A percentile compares a stretch with the other conserved stretches of the same genome.
Evolutionary conservation across 2,113 vertebrate species (phyloP).

Genomic region (Datnioides undecimradiatus): DNA sequence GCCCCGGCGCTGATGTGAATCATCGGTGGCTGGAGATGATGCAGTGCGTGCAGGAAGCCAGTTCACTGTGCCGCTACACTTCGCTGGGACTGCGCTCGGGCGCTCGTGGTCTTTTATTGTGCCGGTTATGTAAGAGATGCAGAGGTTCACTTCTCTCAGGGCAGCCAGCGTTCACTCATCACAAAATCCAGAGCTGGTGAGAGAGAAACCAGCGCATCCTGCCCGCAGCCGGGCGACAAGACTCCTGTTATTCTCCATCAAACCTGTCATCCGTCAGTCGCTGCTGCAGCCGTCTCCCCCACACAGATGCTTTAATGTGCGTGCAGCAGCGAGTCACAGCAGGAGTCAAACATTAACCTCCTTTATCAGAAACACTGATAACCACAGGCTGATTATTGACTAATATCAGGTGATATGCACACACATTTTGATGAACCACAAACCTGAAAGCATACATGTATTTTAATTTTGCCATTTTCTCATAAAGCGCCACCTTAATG

Average conservation of each 20-base stretch:
- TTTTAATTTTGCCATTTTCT: no score
- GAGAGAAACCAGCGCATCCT: no score
- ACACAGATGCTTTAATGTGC: neutral
- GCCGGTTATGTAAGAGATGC: conserved; percentile 57
- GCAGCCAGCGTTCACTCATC: conserved; percentile 31
- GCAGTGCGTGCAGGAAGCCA: conserved; percentile 34
- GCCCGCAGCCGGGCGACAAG: no score
- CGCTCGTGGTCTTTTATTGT: conserved; percentile 51
- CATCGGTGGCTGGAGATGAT: conserved; percentile 28
- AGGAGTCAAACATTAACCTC: neutral
- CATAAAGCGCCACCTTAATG: no score
- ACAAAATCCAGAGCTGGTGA: conserved; percentile 11
- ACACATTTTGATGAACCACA: no score
- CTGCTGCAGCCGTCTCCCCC: neutral
- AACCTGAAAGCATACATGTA: no score
- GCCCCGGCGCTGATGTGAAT: conserved; percentile 50
- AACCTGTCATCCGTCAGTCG: neutral
- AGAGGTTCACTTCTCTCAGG: conserved; percentile 26
- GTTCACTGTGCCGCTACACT: conserved; percentile 28
- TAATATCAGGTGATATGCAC: no score
- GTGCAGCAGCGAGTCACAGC: neutral
- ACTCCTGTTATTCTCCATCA: no score
- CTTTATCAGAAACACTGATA: no score
- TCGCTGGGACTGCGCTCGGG: conserved; percentile 6
- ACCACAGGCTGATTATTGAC: no score